Evolutionary conservation across 2,888 invertebrate species (phyloP), one percentile per base, ranked within the genome.

Genomic region (Eurytoma adleriae): DNA sequence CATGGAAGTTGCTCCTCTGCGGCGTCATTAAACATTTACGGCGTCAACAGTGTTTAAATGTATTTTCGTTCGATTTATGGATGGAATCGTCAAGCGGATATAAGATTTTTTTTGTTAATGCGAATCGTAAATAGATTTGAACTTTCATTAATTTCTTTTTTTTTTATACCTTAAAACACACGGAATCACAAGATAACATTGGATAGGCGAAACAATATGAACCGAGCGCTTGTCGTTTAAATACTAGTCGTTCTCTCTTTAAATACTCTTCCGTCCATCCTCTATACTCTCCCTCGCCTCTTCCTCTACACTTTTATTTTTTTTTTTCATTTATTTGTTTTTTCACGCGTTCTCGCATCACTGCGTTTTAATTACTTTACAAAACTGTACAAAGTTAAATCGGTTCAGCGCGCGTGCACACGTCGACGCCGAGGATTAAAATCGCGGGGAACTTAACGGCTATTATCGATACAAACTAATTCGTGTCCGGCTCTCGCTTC

Each of bases 311-410:
- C n/a, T 40, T 40, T 40, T 40, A 40, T 40, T 40, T 40, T 40
- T 40, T 40, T 5, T 0, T 3, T 40, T 4, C 4, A 4, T 40
- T 40, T 40, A n/a, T n/a, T n/a, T n/a, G n/a, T n/a, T 2, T 67
- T 76, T 67, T 61, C 54, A 72, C 61, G 20, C n/a, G 20, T 77
- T 77, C 12, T 61, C 56, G 61, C 56, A 50, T 64, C 66, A 12
- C 18, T 50, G 4, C 52, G 24, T 40, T 40, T 40, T 4, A 40
- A 40, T 40, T 78, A 71, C 61, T 75, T 74, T 78, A 81, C 81
- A 81, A 81, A 81, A 81, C 71, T 81, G 78, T 81, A 81, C 81
- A 81, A 70, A 75, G 66, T 61, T 67, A 75, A 40, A 78, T 75
- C 70, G 59, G 50, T 80, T 73, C 18, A 69, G 62, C 54, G 52